Conservation (phyloP, 35 echinoderm and acorn worm species). For the Eucidaris tribuloides region DNA sequence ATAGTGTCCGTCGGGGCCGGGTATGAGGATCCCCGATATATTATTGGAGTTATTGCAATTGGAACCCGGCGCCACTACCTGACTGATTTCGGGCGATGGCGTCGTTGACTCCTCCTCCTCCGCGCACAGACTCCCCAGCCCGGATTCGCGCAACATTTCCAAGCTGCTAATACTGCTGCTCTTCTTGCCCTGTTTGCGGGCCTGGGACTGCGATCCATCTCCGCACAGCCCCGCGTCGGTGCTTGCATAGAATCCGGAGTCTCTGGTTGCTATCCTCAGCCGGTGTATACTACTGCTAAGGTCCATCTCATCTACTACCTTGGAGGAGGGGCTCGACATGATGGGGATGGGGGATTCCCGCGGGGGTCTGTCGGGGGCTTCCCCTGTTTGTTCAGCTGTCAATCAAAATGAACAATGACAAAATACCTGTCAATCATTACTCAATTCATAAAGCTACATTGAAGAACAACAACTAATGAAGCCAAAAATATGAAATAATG, state of each 20-base stretch:
- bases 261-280: conserved; percentile 16
- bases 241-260: conserved; percentile 54
- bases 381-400: too few relatives aligned
- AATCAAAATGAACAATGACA: too few relatives aligned
- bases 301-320: conserved; percentile 11
- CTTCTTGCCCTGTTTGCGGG: conserved; percentile 18
- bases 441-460: too few relatives aligned
- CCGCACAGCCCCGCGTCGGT: conserved; percentile 33
- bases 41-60: conserved; percentile 49
- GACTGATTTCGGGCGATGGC: conserved; percentile 16
- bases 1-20: conserved; percentile 13
- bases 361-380: neutral
- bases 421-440: too few relatives aligned
- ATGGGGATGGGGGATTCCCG: neutral
- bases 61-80: neutral
- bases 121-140: conserved; percentile 20
- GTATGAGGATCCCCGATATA: conserved; percentile 30
- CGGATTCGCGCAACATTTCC: conserved; percentile 9
- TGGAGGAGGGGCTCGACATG: neutral
- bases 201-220: conserved; percentile 10
- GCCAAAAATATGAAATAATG: too few relatives aligned
- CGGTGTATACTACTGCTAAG: conserved; percentile 16
- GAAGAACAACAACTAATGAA: too few relatives aligned
- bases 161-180: conserved; percentile 32
- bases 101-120: neutral